A percentile compares a stretch with the other conserved stretches of the same genome.
phyloP scores from a whole-genome alignment of 2,888 invertebrate species.

The Halocaridina rubra region DNA sequence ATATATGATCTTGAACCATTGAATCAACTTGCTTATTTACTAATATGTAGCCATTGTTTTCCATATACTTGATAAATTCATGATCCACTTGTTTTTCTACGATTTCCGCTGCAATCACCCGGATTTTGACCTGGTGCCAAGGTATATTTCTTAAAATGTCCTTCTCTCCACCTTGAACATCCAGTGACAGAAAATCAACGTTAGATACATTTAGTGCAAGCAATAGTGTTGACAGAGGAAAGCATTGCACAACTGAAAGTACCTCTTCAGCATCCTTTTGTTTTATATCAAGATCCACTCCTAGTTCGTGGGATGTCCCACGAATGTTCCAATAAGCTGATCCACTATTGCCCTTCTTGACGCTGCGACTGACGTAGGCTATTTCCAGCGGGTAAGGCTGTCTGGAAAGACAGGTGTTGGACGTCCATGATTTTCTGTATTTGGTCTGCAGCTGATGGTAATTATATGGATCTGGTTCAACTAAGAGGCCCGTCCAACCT shows the following conservation, averaged over 20 bases:
- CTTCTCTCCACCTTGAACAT: conserved; percentile 16
- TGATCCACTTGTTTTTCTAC: too few species aligned
- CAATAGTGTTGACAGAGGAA: conserved; percentile 1
- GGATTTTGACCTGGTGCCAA: neutral
- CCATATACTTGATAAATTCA: neutral
- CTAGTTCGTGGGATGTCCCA: too few species aligned
- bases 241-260: conserved; percentile 16
- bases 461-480: conserved; percentile 72
- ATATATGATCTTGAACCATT: too few species aligned
- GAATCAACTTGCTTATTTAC: neutral
- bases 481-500: conserved; percentile 71
- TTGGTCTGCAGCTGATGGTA: conserved; percentile 69
- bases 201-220: neutral
- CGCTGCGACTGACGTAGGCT: neutral
- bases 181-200: conserved; percentile 10
- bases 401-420: conserved; percentile 71
- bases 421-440: conserved; percentile 70
- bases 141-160: neutral
- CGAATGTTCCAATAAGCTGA: too few species aligned
- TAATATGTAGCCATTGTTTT: neutral
- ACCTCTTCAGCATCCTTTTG: neutral
- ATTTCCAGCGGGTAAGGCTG: neutral
- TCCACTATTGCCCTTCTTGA: neutral
- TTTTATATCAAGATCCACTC: neutral
- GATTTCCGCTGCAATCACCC: neutral